Base-by-base conservation (phyloP, 2,113 vertebrate genomes). In the Platanista minor region DNA sequence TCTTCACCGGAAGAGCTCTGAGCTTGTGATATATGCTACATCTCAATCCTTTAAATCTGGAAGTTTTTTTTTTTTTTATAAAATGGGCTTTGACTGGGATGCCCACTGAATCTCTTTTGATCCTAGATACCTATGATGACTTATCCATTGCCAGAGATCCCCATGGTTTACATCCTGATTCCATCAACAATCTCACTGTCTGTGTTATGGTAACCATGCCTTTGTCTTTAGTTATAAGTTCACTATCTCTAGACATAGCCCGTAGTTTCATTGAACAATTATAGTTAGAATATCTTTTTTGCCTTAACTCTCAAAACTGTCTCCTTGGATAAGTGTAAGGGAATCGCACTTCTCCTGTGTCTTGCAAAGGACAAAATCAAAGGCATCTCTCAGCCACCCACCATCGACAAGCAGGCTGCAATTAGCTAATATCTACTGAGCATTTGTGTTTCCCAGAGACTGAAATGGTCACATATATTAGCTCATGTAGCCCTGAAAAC, bases 371-470 rank as follows among this genome's bases (percentile, higher is more conserved):
- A 12, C 23, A 64, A 74, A 87, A 39, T 91, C 12, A 59, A n/a
- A 93, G 39, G 64, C 36, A 10, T 77, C 18, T 25, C 41, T 81
- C 72, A 18, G 10, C 33, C 29, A 27, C 39, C 15, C 18, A 46
- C 29, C 27, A 29, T 54, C 2, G 46, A 21, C 54, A 57, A 83
- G 29, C 14, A 61, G 33, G 41, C 67, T 23, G 1, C 7, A 62
- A 33, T 69, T 74, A 49, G 46, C 31, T 72, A 14, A 25, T 87
- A 36, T n/a, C 54, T 13, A 74, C 21, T 23, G 36, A 80, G 6
- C 11, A 81, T 36, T 54, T 87, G 39, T 36, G 25, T 67, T 61
- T 91, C 33, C 41, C 49, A 95, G 91, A 95, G 82, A 77, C 15
- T n/a, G 43, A 91, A 86, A 39, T 11, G 3, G 36, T 31, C 57